Conservation (phyloP, 2,888 invertebrate genomes). For the Hirudinaria manillensis region DNA sequence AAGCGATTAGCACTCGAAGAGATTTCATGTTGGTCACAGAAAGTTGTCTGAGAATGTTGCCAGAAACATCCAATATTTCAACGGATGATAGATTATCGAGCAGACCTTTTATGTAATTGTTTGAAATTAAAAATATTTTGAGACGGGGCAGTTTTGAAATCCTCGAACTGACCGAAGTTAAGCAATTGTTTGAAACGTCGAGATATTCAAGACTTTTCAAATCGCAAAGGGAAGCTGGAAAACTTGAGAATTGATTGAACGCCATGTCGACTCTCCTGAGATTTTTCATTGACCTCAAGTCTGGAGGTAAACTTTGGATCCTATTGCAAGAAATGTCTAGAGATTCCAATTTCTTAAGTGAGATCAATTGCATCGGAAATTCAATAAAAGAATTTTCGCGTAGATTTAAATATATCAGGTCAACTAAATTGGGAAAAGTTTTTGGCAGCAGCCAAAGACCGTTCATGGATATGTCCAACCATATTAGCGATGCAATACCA, state of each 20-base stretch:
- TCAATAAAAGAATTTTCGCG: constrained; percentile 49
- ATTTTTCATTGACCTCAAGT: constrained; percentile 45
- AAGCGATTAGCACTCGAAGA: constrained; percentile 46
- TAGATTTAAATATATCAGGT: constrained; percentile 44
- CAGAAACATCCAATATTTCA: constrained; percentile 38
- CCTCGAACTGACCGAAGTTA: constrained; percentile 44
- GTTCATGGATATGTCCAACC: constrained; percentile 48
- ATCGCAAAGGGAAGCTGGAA: constrained; percentile 44
- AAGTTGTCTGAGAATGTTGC: constrained; percentile 44
- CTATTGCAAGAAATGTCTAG: constrained; percentile 42
- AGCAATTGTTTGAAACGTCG: constrained; percentile 48
- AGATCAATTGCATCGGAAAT: constrained; percentile 39
- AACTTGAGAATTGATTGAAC: constrained; percentile 45
- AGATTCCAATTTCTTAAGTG: constrained; percentile 35
- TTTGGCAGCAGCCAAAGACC: constrained; percentile 49
- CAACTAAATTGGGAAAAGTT: constrained; percentile 43
- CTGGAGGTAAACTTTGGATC: constrained; percentile 45
- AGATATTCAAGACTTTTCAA: constrained; percentile 45
- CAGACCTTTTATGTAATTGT: constrained; percentile 24
- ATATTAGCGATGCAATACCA: constrained; percentile 43
- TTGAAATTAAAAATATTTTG: constrained; percentile 20
- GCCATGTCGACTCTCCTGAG: constrained; percentile 47
- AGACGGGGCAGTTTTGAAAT: constrained; percentile 42
- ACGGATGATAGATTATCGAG: constrained; percentile 23
- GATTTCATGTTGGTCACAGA: constrained; percentile 45